Base-by-base conservation (phyloP, 1,140 invertebrate genomes). In the Elysia chlorotica region DNA sequence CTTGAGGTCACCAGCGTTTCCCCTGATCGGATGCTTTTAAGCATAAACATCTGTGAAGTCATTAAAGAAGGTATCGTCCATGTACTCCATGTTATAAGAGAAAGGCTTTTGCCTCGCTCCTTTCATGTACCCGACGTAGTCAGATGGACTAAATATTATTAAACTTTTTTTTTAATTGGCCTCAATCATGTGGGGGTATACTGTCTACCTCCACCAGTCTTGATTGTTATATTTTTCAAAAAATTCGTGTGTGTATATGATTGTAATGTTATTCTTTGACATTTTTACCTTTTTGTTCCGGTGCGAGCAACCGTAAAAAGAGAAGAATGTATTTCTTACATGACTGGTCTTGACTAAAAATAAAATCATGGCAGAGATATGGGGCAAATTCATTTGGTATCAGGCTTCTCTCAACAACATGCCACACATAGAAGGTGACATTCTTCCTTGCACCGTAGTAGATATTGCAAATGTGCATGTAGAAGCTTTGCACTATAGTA, bases 401-500 rank as follows among this genome's bases (percentile, higher is more conserved):
- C 65, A 89, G 77, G 74, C 84, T 84, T 33, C 80, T 78, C 59
- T 86, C 78, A 5, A 77, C 79, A 35, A 89, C 88, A 74, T 86
- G 79, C 81, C 88, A 89, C 30, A 88, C 78, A 74, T 88, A 89
- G 73, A 85, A 71, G 73, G 74, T 70, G 5, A 78, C 81, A 48
- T 78, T 62, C 63, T 83, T 76, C 48, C 69, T 86, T 3, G 72
- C 76, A 6, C 87, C 57, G 76, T 89, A 85, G 75, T 85, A n/a
- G n/a, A n/a, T n/a, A n/a, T n/a, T n/a, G n/a, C n/a, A n/a, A n/a
- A 89, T 89, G 79, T 89, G 86, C 25, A 81, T 65, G 19, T 76
- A n/a, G 48, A 28, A 88, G 74, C 76, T 88, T 89, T 19, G 79
- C 85, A 79, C 87, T 88, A 77, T 84, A 89, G 77, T 89, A 89